Conservation (phyloP, 2,113 vertebrate species). For the Chionis minor region DNA sequence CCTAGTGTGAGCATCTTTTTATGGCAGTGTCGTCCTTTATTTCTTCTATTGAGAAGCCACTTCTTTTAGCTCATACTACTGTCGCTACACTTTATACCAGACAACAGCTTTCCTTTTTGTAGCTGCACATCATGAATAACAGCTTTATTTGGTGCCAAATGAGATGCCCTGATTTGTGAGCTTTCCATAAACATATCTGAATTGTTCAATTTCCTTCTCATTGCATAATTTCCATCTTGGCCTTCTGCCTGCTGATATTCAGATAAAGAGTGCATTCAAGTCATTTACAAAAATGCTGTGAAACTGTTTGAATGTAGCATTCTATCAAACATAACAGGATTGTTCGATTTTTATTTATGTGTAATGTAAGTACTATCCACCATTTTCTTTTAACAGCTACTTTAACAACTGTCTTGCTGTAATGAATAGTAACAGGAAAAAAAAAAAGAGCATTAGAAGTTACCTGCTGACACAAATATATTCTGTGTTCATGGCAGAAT, state of each 20-base stretch:
- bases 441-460: not conserved
- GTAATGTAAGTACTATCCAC: not conserved
- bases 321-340: conserved; percentile 53
- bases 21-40: not conserved
- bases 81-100: conserved; percentile 15
- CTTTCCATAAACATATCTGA: conserved; percentile 73
- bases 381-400: conserved; percentile 49
- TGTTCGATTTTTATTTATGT: conserved; percentile 53
- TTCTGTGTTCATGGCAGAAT: not conserved
- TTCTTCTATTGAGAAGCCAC: conserved; percentile 27
- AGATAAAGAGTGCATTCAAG: conserved; percentile 72
- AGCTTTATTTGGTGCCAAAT: conserved; percentile 74
- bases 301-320: conserved; percentile 34
- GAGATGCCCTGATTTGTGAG: conserved; percentile 68
- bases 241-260: conserved; percentile 68
- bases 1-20: not conserved
- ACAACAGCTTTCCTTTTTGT: conserved; percentile 62
- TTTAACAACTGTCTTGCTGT: conserved; percentile 22
- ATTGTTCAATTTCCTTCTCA: conserved; percentile 76
- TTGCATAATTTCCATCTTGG: conserved; percentile 74
- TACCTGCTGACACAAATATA: not conserved
- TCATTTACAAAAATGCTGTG: conserved; percentile 62
- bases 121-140: conserved; percentile 59
- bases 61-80: not conserved
- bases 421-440: conserved; percentile 13